Conservation (phyloP, 2,888 invertebrate genomes). For the Lysandra bellargus region DNA sequence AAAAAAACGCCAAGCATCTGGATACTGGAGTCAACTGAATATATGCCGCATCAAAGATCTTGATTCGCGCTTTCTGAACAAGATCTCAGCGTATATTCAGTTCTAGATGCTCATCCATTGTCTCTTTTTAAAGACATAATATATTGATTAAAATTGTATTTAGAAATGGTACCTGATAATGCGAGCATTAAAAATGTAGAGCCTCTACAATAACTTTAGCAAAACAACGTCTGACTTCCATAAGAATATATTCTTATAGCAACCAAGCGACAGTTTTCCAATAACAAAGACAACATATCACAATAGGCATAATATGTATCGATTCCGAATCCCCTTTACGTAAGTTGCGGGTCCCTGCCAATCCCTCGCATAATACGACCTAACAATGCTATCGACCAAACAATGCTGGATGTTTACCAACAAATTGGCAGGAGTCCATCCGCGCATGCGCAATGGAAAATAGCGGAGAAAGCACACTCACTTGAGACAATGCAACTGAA, state of each 20-base stretch:
- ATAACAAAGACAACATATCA: conserved; percentile 20
- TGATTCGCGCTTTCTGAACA: no score
- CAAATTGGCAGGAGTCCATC: conserved; percentile 41
- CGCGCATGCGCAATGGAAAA: conserved; percentile 49
- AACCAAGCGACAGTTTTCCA: conserved; percentile 12
- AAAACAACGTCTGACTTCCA: background rate
- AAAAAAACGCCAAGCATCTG: no score
- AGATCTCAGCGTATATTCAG: background rate
- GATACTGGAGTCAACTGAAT: no score
- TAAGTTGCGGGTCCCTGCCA: conserved; percentile 22
- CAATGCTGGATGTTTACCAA: conserved; percentile 49
- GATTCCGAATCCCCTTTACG: conserved; percentile 28
- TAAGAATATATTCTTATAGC: background rate
- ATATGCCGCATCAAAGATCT: no score
- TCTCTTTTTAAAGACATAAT: no score
- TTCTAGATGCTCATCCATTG: no score
- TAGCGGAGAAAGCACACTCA: conserved; percentile 42
- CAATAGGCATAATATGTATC: conserved; percentile 24
- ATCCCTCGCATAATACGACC: conserved; percentile 28
- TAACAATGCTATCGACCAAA: conserved; percentile 48
- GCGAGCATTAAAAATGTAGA: background rate
- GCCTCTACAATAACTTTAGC: background rate
- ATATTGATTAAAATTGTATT: background rate
- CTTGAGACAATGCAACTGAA: conserved; percentile 64
- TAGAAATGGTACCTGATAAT: background rate